phyloP scores from a whole-genome alignment of 2,888 invertebrate genomes.

The Pristionchus japonicus region DNA sequence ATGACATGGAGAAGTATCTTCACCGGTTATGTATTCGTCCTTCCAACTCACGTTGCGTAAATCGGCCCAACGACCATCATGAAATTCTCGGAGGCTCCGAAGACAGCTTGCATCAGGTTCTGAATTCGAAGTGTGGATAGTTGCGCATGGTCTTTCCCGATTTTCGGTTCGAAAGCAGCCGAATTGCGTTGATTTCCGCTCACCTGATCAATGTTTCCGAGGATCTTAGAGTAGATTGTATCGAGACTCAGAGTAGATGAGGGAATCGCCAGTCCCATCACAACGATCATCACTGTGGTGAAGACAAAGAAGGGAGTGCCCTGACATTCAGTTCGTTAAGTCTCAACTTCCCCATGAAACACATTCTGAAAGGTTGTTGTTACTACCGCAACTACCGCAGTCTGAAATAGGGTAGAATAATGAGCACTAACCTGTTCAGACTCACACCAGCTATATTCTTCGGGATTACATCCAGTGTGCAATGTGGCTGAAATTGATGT shows the following conservation, averaged over 20 bases:
- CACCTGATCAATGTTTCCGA: slow-evolving; percentile 60
- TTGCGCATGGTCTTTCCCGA: too few relatives aligned
- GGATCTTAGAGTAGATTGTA: slow-evolving; percentile 57
- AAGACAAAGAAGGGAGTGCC: slow-evolving; percentile 47
- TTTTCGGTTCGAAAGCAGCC: too few relatives aligned
- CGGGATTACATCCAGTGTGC: slow-evolving; percentile 52
- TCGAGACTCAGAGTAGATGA: slow-evolving; percentile 53
- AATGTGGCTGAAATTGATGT: slow-evolving; percentile 48
- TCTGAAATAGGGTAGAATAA: too few relatives aligned
- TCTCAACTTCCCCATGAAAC: too few relatives aligned
- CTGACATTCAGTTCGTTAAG: neutral
- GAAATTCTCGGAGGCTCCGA: neutral
- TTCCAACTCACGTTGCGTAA: neutral
- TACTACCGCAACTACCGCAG: too few relatives aligned
- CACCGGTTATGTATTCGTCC: neutral
- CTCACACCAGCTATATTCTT: slow-evolving; percentile 55
- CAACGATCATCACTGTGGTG: slow-evolving; percentile 47
- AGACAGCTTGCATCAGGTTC: slow-evolving; percentile 28
- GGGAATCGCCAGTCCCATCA: slow-evolving; percentile 49
- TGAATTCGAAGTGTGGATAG: too few relatives aligned
- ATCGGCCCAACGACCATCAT: slow-evolving; percentile 15
- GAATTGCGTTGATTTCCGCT: too few relatives aligned
- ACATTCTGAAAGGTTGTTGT: too few relatives aligned
- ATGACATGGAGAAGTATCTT: too few relatives aligned
- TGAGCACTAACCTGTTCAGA: slow-evolving; percentile 32